A percentile compares a stretch with the other conserved stretches of the same genome.
Conservation (phyloP, 2,797 vertebrate species). For the Diglossa cyanea region DNA sequence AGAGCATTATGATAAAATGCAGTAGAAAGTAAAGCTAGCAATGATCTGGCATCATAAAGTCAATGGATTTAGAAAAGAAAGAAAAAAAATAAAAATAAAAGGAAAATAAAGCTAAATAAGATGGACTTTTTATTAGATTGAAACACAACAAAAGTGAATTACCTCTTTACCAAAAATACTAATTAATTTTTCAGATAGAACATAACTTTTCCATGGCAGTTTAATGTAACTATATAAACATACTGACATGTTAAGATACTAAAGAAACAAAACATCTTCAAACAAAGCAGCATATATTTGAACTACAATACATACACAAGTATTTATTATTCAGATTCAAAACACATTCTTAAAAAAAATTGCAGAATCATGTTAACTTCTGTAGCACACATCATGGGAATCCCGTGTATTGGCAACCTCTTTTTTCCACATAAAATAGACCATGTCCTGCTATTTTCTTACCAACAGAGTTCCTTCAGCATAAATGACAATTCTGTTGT, state of each 20-base stretch:
- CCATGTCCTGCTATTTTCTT: background rate
- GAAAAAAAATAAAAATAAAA: background rate
- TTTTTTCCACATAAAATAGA: background rate
- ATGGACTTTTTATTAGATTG: background rate
- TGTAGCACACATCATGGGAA: background rate
- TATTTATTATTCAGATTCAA: background rate
- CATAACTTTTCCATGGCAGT: background rate
- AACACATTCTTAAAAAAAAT: background rate
- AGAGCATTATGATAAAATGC: conserved; percentile 76
- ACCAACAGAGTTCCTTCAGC: background rate
- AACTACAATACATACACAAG: background rate
- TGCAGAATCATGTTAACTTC: background rate
- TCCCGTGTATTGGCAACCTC: background rate
- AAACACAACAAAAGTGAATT: background rate
- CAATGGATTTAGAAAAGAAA: conserved; percentile 47
- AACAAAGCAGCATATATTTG: background rate
- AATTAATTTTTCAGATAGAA: background rate
- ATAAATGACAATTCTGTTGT: conserved; percentile 31
- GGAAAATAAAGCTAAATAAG: conserved; percentile 46
- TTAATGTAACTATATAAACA: background rate
- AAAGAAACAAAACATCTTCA: background rate
- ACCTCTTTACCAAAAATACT: conserved; percentile 8
- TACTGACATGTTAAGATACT: background rate
- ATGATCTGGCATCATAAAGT: conserved; percentile 77
- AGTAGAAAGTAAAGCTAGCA: conserved; percentile 71